A percentile compares a stretch with the other conserved stretches of the same genome.
Evolutionary conservation across 2,797 vertebrate species (phyloP).

Genomic region (Capromys pilorides): DNA sequence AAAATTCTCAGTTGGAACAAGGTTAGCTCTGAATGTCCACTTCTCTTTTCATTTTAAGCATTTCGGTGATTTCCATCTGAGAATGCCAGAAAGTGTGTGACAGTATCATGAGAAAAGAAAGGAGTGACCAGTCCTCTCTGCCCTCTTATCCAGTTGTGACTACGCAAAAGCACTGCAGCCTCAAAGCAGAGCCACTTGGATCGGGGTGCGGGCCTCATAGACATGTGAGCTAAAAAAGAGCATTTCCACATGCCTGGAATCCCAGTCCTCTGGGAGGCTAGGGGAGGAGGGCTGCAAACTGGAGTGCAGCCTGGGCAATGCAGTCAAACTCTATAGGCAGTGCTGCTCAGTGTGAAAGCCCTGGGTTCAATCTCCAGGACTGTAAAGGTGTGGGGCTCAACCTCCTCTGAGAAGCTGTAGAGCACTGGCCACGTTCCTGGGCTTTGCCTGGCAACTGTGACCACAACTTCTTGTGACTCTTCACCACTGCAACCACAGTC

Average conservation of each 20-base stretch:
- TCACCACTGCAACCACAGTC: neutral
- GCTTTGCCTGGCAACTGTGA: neutral
- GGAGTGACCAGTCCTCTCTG: neutral
- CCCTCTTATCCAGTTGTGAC: neutral
- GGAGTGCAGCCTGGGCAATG: neutral
- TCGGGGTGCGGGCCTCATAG: neutral
- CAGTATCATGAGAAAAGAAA: slow-evolving; percentile 77
- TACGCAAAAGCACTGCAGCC: neutral
- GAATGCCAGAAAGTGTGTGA: slow-evolving; percentile 77
- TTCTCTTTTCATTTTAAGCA: slow-evolving; percentile 50
- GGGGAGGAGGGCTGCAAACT: neutral
- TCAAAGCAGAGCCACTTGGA: neutral
- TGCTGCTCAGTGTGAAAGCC: neutral
- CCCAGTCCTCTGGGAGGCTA: neutral
- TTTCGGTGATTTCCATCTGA: slow-evolving; percentile 76
- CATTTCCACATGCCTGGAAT: neutral
- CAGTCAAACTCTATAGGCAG: no score
- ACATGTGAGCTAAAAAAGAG: neutral
- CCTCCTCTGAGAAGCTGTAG: neutral
- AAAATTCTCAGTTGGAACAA: neutral
- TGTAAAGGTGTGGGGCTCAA: neutral
- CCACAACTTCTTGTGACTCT: neutral
- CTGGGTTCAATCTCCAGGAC: neutral
- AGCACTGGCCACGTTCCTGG: no score
- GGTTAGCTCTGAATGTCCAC: neutral